Percentiles rank a stretch among this genome's conserved stretches.
Conservation (phyloP, 2,113 vertebrate species). For the Tetrax tetrax region DNA sequence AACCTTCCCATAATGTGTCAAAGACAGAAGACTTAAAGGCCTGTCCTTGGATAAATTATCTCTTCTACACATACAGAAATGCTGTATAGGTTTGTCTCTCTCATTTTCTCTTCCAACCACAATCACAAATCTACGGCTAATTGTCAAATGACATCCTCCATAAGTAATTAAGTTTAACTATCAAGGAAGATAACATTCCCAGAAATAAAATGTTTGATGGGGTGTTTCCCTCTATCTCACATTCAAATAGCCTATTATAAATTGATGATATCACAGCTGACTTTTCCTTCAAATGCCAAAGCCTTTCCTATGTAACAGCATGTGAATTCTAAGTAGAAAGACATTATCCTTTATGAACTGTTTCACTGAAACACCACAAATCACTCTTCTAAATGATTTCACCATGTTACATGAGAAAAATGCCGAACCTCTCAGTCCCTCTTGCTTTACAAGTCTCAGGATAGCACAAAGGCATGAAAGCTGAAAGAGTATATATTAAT, state of each 20-base stretch:
- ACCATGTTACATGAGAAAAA: conserved; percentile 20
- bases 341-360: conserved; percentile 32
- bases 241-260: conserved; percentile 11
- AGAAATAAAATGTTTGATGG: conserved; percentile 19
- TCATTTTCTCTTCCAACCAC: not conserved
- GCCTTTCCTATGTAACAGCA: conserved; percentile 17
- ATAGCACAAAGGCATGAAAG: not conserved
- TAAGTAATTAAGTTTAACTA: conserved; percentile 41
- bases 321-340: conserved; percentile 23
- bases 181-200: not conserved
- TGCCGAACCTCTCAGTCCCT: conserved; percentile 25
- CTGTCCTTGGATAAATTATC: not conserved
- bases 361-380: not conserved
- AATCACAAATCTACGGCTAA: not conserved
- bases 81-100: not conserved
- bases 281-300: conserved; percentile 62
- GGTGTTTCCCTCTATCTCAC: conserved; percentile 4
- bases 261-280: conserved; percentile 29
- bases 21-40: conserved; percentile 2
- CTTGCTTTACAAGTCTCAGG: not conserved
- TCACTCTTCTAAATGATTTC: conserved; percentile 21
- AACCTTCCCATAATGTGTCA: not conserved
- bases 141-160: not conserved
- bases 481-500: not conserved
- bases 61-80: not conserved